Evolutionary conservation across 1,140 invertebrate genomes (phyloP).

Genomic region (Planococcus citri): DNA sequence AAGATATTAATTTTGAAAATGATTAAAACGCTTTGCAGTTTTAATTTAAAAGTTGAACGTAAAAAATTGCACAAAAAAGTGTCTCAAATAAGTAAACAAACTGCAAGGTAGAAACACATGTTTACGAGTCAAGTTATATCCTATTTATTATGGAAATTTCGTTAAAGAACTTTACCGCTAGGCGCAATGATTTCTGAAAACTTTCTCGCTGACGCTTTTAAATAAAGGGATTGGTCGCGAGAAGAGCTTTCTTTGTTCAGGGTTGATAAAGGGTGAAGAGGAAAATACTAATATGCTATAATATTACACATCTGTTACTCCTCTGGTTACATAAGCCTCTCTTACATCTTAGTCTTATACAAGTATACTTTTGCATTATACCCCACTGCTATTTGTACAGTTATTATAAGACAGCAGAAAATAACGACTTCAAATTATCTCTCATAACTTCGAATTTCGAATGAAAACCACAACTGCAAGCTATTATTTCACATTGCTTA

Average conservation of each 20-base stretch:
- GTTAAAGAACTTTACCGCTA: slow-evolving; percentile 2
- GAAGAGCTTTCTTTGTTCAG: background rate
- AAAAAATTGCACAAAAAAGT: background rate
- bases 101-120: slow-evolving; percentile 6
- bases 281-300: slow-evolving; percentile 3
- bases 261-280: background rate
- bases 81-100: background rate
- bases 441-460: slow-evolving; percentile 7
- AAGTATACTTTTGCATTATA: background rate
- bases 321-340: slow-evolving; percentile 6
- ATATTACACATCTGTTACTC: slow-evolving; percentile 7
- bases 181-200: slow-evolving; percentile 6
- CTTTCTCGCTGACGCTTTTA: slow-evolving; percentile 2
- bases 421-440: slow-evolving; percentile 4
- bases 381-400: background rate
- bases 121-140: slow-evolving; percentile 7
- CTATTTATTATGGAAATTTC: slow-evolving; percentile 8
- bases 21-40: background rate
- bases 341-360: slow-evolving; percentile 4
- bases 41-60: background rate
- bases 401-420: slow-evolving; percentile 4
- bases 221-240: background rate
- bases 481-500: background rate
- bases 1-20: background rate
- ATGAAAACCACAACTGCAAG: slow-evolving; percentile 6